Base-by-base conservation (phyloP, 2,113 vertebrate species). In the Motacilla tschutschensis region DNA sequence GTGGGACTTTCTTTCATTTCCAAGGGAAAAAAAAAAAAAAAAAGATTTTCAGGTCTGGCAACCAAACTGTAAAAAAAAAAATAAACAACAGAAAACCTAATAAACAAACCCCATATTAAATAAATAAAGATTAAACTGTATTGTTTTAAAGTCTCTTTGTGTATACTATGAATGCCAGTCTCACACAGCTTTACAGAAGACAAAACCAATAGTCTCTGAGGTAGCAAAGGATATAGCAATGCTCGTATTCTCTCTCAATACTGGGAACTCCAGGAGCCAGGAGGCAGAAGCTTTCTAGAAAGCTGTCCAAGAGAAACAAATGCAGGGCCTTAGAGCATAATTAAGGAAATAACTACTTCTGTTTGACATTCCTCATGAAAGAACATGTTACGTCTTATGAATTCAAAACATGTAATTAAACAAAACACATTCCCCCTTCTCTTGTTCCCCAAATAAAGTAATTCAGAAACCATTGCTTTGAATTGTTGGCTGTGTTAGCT, bases 381-480 rank as follows among this genome's bases (percentile, higher is more conserved):
- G 66, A 79, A 72, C 0, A 0, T 31, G 12, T 28, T 90, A 72
- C 29, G 29, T 76, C 54, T 47, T 64, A 75, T 72, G 81, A 88
- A 93, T 90, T 86, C 66, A 75, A 91, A 90, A 69, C n/a, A 72
- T 62, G 35, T 38, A 86, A 76, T 80, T 81, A 86, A 88, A 88
- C 36, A 93, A 89, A 89, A 62, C 36, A 74, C 36, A 53, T 77
- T 83, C 14, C 9, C 38, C 18, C 4, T 79, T 66, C 36, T 85
- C 57, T 44, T 83, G 38, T 78, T 87, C 44, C 64, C 28, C 31
- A 78, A 83, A 77, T 73, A 43, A 70, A 93, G 22, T 35, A 77
- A 87, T 80, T 60, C 33, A 63, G 67, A 55, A 69, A 31, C 28
- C 21, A 78, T 55, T 14, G 36, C 70, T 89, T 74, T 59, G 77